Percentiles rank a stretch among this genome's conserved stretches.
Evolutionary conservation across 2,797 vertebrate genomes (phyloP).

Genomic region (Chiloscyllium punctatum): DNA sequence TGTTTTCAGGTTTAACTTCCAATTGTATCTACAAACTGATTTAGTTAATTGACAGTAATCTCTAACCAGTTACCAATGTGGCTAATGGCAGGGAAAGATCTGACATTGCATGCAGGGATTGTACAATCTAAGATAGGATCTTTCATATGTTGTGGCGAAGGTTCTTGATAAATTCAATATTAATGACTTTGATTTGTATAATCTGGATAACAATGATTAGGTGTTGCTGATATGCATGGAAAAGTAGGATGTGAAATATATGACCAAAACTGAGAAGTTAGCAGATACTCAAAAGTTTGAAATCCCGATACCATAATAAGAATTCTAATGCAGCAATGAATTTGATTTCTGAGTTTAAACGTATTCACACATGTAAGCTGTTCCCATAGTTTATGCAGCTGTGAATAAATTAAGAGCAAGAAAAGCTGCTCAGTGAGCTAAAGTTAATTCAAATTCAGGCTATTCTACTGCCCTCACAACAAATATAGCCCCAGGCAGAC

Average conservation of each 20-base stretch:
- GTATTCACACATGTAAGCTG: constrained; percentile 45
- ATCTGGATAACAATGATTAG: background rate
- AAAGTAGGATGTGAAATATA: constrained; percentile 30
- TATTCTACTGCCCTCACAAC: constrained; percentile 55
- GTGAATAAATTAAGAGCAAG: constrained; percentile 59
- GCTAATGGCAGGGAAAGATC: background rate
- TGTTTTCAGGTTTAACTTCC: background rate
- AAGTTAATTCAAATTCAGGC: constrained; percentile 57
- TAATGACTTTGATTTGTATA: background rate
- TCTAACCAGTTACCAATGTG: background rate
- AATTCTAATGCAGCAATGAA: background rate
- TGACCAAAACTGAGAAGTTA: constrained; percentile 42
- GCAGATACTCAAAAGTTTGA: background rate
- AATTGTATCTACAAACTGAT: background rate
- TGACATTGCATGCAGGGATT: background rate
- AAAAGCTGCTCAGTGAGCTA: constrained; percentile 54
- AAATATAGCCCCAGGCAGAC: constrained; percentile 50
- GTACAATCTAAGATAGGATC: background rate
- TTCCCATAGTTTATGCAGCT: constrained; percentile 53
- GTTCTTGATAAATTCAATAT: background rate
- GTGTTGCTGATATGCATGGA: background rate
- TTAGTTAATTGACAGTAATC: background rate
- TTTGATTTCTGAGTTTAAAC: background rate
- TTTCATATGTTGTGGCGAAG: background rate
- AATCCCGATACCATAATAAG: background rate